These are phyloP conservation scores for Polypedilum pembai DNA, from an alignment of 1,140 invertebrate genomes.

Conservation along the genomic window DNA sequence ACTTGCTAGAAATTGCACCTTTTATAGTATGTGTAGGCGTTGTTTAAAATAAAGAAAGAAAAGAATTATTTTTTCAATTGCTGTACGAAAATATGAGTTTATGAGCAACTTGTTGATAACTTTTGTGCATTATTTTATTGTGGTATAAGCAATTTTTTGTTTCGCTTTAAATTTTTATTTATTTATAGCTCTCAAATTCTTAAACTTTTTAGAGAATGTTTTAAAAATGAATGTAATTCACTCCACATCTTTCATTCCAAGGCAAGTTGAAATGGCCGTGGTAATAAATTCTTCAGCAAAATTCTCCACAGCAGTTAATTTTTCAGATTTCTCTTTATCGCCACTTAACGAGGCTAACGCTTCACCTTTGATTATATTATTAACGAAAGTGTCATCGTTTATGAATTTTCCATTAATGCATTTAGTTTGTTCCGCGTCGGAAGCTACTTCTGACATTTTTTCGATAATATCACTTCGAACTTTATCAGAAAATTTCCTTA, in stretches of 20 bases:
- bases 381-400: conserved; percentile 18
- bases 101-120: background rate
- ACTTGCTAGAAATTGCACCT: too few species aligned
- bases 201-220: background rate
- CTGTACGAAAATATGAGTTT: background rate
- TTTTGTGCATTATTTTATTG: background rate
- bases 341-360: background rate
- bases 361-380: conserved; percentile 20
- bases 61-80: background rate
- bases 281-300: conserved; percentile 12
- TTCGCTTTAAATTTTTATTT: background rate
- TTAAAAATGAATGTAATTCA: background rate
- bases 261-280: background rate
- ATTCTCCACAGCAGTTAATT: background rate
- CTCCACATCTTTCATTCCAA: background rate
- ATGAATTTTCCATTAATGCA: conserved; percentile 23
- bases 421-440: background rate
- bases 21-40: too few species aligned
- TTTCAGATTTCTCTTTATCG: background rate
- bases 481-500: background rate
- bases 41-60: background rate
- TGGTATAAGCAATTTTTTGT: background rate
- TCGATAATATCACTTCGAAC: background rate
- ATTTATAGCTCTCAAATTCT: background rate
- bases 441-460: conserved; percentile 13